phyloP scores from a whole-genome alignment of 1,140 invertebrate species.

The Uloborus diversus region DNA sequence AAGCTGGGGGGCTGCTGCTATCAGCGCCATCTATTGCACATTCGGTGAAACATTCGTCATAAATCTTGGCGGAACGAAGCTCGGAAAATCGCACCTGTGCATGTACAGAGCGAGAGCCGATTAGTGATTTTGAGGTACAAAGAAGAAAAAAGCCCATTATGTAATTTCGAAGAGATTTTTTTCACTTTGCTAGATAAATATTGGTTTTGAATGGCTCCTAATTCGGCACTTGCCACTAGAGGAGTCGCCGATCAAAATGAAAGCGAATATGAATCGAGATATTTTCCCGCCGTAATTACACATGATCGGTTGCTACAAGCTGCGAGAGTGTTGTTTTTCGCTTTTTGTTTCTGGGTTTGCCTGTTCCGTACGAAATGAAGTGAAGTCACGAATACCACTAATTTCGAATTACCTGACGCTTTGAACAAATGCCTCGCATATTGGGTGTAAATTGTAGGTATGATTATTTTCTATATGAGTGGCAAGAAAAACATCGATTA shows the following conservation, averaged over 20 bases:
- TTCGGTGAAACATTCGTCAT: slow-evolving; percentile 45
- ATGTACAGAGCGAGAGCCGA: background rate
- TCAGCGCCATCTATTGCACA: slow-evolving; percentile 55
- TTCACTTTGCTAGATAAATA: slow-evolving; percentile 56
- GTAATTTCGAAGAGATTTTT: slow-evolving; percentile 23
- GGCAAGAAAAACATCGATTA: slow-evolving; percentile 21
- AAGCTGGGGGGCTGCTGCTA: slow-evolving; percentile 40
- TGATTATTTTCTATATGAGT: slow-evolving; percentile 42
- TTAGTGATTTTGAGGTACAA: no score
- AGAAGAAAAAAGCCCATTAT: slow-evolving; percentile 7
- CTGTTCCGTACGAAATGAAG: slow-evolving; percentile 12
- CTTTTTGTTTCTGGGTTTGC: background rate
- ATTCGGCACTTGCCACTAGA: slow-evolving; percentile 24
- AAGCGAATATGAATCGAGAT: background rate
- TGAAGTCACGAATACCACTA: slow-evolving; percentile 48
- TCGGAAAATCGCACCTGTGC: slow-evolving; percentile 16
- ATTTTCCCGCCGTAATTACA: slow-evolving; percentile 38
- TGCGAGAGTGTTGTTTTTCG: slow-evolving; percentile 1
- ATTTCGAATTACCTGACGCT: slow-evolving; percentile 54
- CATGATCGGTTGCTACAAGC: slow-evolving; percentile 39
- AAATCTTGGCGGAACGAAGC: slow-evolving; percentile 32
- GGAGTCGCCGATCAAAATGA: slow-evolving; percentile 1
- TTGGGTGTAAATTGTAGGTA: slow-evolving; percentile 50
- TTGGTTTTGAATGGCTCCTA: slow-evolving; percentile 46
- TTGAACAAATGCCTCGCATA: slow-evolving; percentile 49